Evolutionary conservation across 2,888 invertebrate genomes (phyloP).

Genomic region (Atherix ibis): DNA sequence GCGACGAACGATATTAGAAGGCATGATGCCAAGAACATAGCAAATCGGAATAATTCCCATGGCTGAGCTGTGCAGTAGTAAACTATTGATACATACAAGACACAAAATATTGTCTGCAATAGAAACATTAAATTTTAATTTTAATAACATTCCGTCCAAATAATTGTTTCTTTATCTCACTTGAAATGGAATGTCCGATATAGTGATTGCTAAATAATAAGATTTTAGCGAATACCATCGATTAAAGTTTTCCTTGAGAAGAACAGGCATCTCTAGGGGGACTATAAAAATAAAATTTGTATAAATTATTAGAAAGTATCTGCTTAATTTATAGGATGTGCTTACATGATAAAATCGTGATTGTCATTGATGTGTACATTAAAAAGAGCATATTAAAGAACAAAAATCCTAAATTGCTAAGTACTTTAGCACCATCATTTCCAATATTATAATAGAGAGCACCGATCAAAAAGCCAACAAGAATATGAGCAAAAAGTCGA

Average conservation of each 20-base stretch:
- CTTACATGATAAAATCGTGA: conserved; percentile 93
- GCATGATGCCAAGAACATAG: conserved; percentile 78
- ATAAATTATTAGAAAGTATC: not conserved
- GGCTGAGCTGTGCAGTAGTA: conserved; percentile 94
- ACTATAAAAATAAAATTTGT: conserved; percentile 39
- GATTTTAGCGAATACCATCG: conserved; percentile 92
- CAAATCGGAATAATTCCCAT: conserved; percentile 61
- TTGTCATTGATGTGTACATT: conserved; percentile 99
- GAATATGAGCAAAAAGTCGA: conserved; percentile 81
- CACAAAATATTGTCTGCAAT: conserved; percentile 78
- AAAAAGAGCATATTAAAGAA: conserved; percentile 98
- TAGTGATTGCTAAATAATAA: conserved; percentile 88
- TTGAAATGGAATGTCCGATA: conserved; percentile 97
- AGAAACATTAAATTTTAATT: conserved; percentile 11
- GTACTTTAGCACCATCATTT: conserved; percentile 88
- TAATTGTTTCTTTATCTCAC: conserved; percentile 34
- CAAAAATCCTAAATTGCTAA: conserved; percentile 89
- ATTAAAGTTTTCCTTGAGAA: conserved; percentile 89
- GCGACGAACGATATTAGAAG: conserved; percentile 86
- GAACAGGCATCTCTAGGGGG: conserved; percentile 88
- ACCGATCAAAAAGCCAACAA: conserved; percentile 88
- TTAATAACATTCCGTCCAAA: not conserved
- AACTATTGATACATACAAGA: conserved; percentile 81
- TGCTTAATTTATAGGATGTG: conserved; percentile 2
- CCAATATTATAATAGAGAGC: conserved; percentile 91